Base-by-base conservation (phyloP, 2,888 invertebrate genomes). In the Habrosyne pyritoides region DNA sequence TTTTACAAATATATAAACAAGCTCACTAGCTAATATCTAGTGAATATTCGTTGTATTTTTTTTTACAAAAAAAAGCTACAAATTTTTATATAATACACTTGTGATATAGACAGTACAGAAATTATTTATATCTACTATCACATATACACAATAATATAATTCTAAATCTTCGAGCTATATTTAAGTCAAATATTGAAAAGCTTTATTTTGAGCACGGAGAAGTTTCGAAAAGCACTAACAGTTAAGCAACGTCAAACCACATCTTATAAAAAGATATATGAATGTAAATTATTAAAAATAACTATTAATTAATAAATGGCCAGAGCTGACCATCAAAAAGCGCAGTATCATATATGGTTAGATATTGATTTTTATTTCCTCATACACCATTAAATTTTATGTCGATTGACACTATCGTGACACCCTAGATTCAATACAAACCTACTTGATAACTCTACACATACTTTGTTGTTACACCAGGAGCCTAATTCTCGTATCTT, bases 21-120 rank as follows among this genome's bases (percentile, higher is more conserved):
- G 12, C 8, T 18, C 12, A 42, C 42, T 36, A 54, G 54, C 48
- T 69, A 64, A 53, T 54, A 53, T 46, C 69, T 73, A 72, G 59
- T 58, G 54, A 66, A 73, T 74, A 74, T 77, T 77, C 77, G 77
- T 77, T 77, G 77, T 77, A 65, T 65, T 48, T 56, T 59, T 57
- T 59, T 21, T 33, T 53, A 47, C 61, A 61, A 63, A 10, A 64
- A 64, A 59, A 54, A 48, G 33, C 53, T 59, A 46, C 12, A 48
- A 61, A 50, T 65, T 55, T 65, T 57, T 50, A 54, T n/a, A 64
- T 28, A 28, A 50, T 26, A 18, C 21, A 42, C 36, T 49, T 47
- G 51, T 47, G 48, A 49, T 56, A 56, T n/a, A 48, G 48, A 55
- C 33, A 33, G 1, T 21, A 36, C 24, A 36, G 14, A 33, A 5